Evolutionary conservation across 2,888 invertebrate genomes (phyloP), one percentile per base, ranked within the genome.

Genomic region (Netelia virgata): DNA sequence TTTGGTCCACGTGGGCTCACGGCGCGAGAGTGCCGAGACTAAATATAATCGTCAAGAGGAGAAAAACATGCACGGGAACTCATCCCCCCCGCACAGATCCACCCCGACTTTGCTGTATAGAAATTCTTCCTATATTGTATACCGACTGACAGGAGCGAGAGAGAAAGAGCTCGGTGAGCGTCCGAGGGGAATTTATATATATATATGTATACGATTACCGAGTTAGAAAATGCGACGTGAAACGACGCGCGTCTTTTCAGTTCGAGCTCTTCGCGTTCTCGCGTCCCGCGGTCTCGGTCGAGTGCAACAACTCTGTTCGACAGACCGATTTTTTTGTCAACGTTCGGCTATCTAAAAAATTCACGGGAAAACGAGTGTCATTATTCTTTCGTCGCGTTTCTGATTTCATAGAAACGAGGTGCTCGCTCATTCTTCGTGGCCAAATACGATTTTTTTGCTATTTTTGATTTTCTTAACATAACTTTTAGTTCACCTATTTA

Each of bases 81-180:
- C 47, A 63, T 72, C 77, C 84, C 82, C 84, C 86, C 86, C 86
- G 86, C 86, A 83, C 80, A 74, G 86, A 82, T 78, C 63, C 59
- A 70, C 63, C 28, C 78, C 66, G 74, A 69, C 74, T 78, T 78
- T 43, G 61, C 74, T 61, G 23, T 69, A 63, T 68, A 73, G 61
- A 66, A 10, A 61, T 75, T 72, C 53, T 66, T 76, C 36, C 80
- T 68, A 61, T 74, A 73, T 10, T 70, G 64, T 43, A 64, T 77
- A 47, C 18, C 6, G 16, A 36, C 36, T 55, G n/a, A 64, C 28
- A 41, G 66, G 41, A 66, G 43, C 3, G n/a, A 41, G 11, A 66
- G 18, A 74, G 11, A 66, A 11, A 68, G 23, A 50, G 28, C 10
- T 11, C 10, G 43, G 23, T 57, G 77, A 16, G 23, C n/a, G 28